A percentile compares a stretch with the other conserved stretches of the same genome.
Conservation (phyloP, 2,797 vertebrate species). For the Lithobates sylvaticus region DNA sequence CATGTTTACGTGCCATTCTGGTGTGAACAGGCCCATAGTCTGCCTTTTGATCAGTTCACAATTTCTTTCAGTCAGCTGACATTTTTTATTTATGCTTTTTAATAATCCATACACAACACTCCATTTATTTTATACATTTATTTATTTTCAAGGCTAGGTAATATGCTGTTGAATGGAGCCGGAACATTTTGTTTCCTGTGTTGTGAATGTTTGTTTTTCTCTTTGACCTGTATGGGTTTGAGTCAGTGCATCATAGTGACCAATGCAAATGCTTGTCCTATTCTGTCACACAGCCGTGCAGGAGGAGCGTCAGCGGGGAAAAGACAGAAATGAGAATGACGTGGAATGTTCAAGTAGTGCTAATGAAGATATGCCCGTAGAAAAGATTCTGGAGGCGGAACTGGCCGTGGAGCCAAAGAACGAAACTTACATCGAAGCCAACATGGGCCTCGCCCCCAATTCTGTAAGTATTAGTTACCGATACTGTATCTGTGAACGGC, state of each 20-base stretch:
- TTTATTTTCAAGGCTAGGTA: background rate
- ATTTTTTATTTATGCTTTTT: too few species aligned
- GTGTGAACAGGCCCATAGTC: too few species aligned
- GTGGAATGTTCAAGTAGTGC: conserved; percentile 93
- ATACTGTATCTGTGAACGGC: too few species aligned
- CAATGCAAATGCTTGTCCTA: background rate
- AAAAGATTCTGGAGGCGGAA: conserved; percentile 97
- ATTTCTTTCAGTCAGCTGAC: too few species aligned
- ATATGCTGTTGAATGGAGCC: background rate
- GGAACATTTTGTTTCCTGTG: background rate
- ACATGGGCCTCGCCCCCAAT: conserved; percentile 87
- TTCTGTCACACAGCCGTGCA: conserved; percentile 85
- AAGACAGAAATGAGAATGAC: conserved; percentile 93
- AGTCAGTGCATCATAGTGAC: background rate
- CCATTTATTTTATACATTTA: background rate
- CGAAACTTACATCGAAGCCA: conserved; percentile 95
- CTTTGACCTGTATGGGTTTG: background rate
- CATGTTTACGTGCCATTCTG: too few species aligned
- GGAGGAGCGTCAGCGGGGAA: conserved; percentile 96
- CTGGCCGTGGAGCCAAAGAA: conserved; percentile 98
- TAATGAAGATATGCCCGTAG: conserved; percentile 98
- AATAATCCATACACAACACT: too few species aligned
- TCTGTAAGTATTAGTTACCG: conserved; percentile 77
- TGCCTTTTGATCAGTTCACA: too few species aligned
- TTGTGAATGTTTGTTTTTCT: background rate